Conservation (phyloP, 1,140 invertebrate genomes). For the Campoletis sonorensis region DNA sequence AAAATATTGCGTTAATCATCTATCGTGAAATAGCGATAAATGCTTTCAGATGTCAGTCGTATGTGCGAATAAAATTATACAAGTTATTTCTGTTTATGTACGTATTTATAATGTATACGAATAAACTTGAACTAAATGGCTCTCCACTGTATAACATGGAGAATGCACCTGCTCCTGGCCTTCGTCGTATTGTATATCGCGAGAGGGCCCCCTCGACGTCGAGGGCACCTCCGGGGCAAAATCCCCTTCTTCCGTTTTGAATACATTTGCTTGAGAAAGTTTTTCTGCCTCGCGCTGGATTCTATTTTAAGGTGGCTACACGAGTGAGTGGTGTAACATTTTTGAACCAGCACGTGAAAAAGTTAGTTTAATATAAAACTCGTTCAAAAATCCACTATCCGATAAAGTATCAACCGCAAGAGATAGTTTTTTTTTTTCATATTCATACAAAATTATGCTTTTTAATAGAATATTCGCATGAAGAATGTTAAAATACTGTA, state of each 20-base stretch:
- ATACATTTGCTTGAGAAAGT: slow-evolving; percentile 46
- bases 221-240: slow-evolving; percentile 50
- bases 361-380: slow-evolving; percentile 4
- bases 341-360: neutral
- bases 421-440: too few species aligned
- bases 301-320: neutral
- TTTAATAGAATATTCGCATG: too few species aligned
- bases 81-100: neutral
- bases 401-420: too few species aligned
- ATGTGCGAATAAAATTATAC: too few species aligned
- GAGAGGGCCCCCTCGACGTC: slow-evolving; percentile 16
- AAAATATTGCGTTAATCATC: neutral
- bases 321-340: neutral
- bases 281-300: neutral
- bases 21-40: neutral
- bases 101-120: slow-evolving; percentile 1
- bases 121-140: slow-evolving; percentile 8
- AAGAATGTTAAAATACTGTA: too few species aligned
- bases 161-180: slow-evolving; percentile 69
- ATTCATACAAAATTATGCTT: too few species aligned
- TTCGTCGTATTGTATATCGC: slow-evolving; percentile 48
- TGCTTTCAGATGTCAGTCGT: neutral
- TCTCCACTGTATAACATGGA: slow-evolving; percentile 23
- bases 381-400: neutral
- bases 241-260: slow-evolving; percentile 62